A percentile compares a stretch with the other conserved stretches of the same genome.
These are phyloP conservation scores for Sphinx pinastri DNA, from an alignment of 2,888 invertebrate genomes.

Conservation along the genomic window DNA sequence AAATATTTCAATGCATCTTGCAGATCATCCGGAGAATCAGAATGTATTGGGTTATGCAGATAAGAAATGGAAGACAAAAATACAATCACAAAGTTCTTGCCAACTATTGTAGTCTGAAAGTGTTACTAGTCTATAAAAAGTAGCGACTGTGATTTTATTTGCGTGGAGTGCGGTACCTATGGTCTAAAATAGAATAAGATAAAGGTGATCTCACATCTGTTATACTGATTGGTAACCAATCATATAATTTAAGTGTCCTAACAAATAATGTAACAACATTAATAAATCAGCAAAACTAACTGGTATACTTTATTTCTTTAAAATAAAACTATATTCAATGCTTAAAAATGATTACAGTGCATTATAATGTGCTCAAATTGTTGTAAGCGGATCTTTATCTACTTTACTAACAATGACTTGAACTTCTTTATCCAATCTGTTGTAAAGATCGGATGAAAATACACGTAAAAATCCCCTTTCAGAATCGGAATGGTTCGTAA, in stretches of 20 bases:
- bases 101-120: conserved; percentile 64
- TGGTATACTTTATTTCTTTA: conserved; percentile 17
- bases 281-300: conserved; percentile 21
- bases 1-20: conserved; percentile 78
- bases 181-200: conserved; percentile 49
- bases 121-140: conserved; percentile 47
- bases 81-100: conserved; percentile 70
- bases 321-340: neutral
- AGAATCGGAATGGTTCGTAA: conserved; percentile 97
- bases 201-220: conserved; percentile 75
- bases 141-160: conserved; percentile 41
- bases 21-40: conserved; percentile 63
- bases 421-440: conserved; percentile 76
- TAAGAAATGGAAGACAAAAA: conserved; percentile 66
- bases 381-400: conserved; percentile 91
- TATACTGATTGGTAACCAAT: conserved; percentile 21
- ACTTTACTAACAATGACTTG: conserved; percentile 87
- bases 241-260: conserved; percentile 8
- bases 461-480: conserved; percentile 92
- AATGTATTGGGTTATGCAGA: conserved; percentile 57
- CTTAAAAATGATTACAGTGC: conserved; percentile 19
- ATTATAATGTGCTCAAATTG: conserved; percentile 75
- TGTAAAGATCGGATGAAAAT: conserved; percentile 76
- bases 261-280: conserved; percentile 21
- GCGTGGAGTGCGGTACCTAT: conserved; percentile 35